Conservation (phyloP, 2,888 invertebrate genomes). For the Chrysolina haemoptera region DNA sequence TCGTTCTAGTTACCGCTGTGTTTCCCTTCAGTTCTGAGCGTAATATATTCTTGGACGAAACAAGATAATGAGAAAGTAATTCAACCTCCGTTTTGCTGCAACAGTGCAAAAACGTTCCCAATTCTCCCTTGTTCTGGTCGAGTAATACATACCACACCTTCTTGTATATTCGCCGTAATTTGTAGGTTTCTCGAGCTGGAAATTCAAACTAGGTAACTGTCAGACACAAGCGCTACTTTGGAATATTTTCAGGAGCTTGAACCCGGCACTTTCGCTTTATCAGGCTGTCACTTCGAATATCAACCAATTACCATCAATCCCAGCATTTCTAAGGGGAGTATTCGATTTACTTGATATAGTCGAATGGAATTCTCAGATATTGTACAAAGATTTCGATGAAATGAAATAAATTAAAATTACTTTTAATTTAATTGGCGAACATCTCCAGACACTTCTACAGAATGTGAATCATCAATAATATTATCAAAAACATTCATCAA, state of each 20-base stretch:
- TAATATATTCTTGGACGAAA: background rate
- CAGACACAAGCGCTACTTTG: background rate
- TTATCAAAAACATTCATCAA: too few relatives aligned
- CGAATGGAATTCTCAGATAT: background rate
- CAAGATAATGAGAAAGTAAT: conserved; percentile 13
- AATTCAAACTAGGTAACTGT: conserved; percentile 5
- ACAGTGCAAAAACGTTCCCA: conserved; percentile 3
- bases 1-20: background rate
- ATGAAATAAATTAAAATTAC: too few relatives aligned
- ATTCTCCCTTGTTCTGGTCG: conserved; percentile 1
- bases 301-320: conserved; percentile 8
- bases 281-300: background rate
- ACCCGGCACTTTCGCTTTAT: background rate
- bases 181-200: conserved; percentile 4
- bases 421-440: too few relatives aligned
- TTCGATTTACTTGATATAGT: background rate
- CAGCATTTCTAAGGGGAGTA: background rate
- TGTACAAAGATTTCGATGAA: too few relatives aligned
- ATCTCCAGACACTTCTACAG: too few relatives aligned
- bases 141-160: conserved; percentile 16
- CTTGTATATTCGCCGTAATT: conserved; percentile 4
- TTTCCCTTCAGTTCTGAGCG: background rate
- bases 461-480: too few relatives aligned
- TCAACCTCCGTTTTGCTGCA: conserved; percentile 9
- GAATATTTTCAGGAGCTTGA: conserved; percentile 3